Evolutionary conservation across 2,113 vertebrate genomes (phyloP).

Genomic region (Caretta caretta): DNA sequence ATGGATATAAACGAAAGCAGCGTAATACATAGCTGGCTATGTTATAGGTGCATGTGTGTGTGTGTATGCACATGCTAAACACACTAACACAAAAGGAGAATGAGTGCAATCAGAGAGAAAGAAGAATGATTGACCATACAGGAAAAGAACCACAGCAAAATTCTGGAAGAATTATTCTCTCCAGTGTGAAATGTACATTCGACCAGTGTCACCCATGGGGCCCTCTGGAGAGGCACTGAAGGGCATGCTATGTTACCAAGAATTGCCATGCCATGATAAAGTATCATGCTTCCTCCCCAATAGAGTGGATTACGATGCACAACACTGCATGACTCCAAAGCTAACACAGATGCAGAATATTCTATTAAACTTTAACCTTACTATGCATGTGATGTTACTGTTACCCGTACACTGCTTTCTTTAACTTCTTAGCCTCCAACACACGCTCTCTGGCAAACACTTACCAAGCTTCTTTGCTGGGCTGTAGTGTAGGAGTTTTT

Average conservation of each 20-base stretch:
- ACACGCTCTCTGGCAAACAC: background rate
- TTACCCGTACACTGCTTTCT: background rate
- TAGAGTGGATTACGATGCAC: background rate
- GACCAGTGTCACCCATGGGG: background rate
- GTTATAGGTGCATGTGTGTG: background rate
- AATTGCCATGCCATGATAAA: background rate
- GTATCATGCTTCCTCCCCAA: background rate
- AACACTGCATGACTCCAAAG: background rate
- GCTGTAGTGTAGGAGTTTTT: slow-evolving; percentile 87
- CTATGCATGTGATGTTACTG: background rate
- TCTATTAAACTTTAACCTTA: background rate
- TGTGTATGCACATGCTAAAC: background rate
- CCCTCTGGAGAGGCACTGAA: background rate
- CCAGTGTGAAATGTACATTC: background rate
- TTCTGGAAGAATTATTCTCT: too few relatives aligned
- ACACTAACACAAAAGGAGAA: background rate
- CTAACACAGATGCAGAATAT: background rate
- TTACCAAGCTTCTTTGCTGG: slow-evolving; percentile 94
- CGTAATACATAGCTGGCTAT: background rate
- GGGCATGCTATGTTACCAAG: background rate
- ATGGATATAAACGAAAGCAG: background rate
- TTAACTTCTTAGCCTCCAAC: background rate
- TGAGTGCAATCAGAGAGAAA: background rate
- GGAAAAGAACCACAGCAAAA: background rate
- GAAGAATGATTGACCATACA: too few relatives aligned